These are phyloP conservation scores for Arion vulgaris DNA, from an alignment of 1,140 invertebrate species.

Conservation along the genomic window DNA sequence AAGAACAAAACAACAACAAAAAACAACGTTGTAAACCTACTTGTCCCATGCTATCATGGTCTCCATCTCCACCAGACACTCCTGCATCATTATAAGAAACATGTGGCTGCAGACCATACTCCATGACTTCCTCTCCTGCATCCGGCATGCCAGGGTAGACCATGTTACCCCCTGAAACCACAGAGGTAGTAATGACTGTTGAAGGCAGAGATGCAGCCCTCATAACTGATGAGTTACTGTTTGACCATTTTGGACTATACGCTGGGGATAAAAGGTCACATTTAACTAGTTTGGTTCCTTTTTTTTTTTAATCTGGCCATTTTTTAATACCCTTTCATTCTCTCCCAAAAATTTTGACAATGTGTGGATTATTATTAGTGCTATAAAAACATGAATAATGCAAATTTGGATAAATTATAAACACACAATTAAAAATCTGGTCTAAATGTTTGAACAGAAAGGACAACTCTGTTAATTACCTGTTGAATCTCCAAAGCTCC, in stretches of 20 bases:
- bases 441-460: too few relatives aligned
- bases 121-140: conserved; percentile 5
- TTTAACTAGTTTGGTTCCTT: too few relatives aligned
- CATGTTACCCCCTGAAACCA: conserved; percentile 54
- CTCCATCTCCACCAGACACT: conserved; percentile 23
- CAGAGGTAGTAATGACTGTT: neutral
- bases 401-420: too few relatives aligned
- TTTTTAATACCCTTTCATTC: too few relatives aligned
- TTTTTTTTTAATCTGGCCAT: too few relatives aligned
- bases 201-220: neutral
- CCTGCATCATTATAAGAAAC: conserved; percentile 1
- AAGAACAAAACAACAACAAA: too few relatives aligned
- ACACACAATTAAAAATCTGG: too few relatives aligned
- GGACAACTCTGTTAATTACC: too few relatives aligned
- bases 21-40: neutral
- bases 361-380: too few relatives aligned
- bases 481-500: conserved; percentile 48
- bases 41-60: conserved; percentile 9
- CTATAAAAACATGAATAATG: too few relatives aligned
- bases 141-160: conserved; percentile 41
- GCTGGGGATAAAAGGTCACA: neutral
- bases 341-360: too few relatives aligned
- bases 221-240: conserved; percentile 29
- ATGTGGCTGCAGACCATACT: conserved; percentile 23
- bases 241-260: neutral